Evolutionary conservation across 2,797 vertebrate genomes (phyloP).

Genomic region (Serranus cabrilla): DNA sequence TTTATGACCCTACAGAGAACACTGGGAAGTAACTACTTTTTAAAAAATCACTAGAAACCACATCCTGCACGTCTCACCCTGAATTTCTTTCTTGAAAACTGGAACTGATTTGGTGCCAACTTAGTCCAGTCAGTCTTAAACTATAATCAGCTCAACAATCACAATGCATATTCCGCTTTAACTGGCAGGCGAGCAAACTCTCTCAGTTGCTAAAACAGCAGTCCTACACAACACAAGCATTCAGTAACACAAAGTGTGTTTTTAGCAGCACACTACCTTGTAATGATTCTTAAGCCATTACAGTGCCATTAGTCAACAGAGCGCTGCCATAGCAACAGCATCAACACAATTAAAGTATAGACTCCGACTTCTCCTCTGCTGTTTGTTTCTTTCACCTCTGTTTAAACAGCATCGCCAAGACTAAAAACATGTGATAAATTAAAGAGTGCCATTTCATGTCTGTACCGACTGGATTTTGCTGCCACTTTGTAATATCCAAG

Average conservation of each 20-base stretch:
- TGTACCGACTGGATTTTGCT: constrained; percentile 17
- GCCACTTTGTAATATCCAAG: constrained; percentile 20
- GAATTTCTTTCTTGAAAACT: background rate
- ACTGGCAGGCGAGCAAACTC: constrained; percentile 2
- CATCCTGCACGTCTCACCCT: too few species aligned
- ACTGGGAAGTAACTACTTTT: too few species aligned
- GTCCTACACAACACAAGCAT: background rate
- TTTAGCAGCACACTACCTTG: constrained; percentile 22
- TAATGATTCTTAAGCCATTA: constrained; percentile 38
- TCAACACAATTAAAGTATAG: constrained; percentile 51
- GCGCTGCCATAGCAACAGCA: constrained; percentile 65
- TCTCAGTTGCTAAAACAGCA: constrained; percentile 39
- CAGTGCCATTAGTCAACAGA: constrained; percentile 42
- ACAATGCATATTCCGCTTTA: background rate
- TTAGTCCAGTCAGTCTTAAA: background rate
- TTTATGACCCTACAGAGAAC: too few species aligned
- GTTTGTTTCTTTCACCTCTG: constrained; percentile 12
- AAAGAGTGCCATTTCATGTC: constrained; percentile 6
- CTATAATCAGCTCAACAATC: background rate
- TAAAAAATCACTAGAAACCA: too few species aligned
- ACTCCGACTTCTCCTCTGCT: constrained; percentile 1
- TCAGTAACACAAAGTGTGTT: constrained; percentile 17
- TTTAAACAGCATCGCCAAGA: constrained; percentile 26
- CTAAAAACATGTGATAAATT: constrained; percentile 7
- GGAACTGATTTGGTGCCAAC: background rate